Evolutionary conservation across 1,140 invertebrate genomes (phyloP).

Genomic region (Ostrea denselamellosa): DNA sequence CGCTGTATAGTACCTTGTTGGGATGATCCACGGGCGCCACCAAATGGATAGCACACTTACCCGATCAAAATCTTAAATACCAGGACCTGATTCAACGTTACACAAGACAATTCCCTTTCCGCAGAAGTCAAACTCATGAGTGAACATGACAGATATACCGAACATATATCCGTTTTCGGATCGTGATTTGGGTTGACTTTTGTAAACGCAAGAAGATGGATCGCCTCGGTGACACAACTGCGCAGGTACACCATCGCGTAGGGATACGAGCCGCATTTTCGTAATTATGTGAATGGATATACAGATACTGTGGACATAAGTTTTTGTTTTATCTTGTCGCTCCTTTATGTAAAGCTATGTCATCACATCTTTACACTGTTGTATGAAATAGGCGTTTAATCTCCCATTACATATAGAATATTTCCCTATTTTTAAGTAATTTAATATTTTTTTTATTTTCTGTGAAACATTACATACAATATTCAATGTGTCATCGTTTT

Average conservation of each 20-base stretch:
- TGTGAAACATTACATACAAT: too few relatives aligned
- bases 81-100: conserved; percentile 1
- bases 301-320: neutral
- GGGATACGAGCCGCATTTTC: neutral
- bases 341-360: too few relatives aligned
- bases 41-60: neutral
- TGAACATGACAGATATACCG: neutral
- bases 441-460: too few relatives aligned
- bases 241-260: neutral
- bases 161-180: neutral
- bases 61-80: conserved; percentile 11
- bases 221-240: neutral
- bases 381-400: too few relatives aligned
- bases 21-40: conserved; percentile 7
- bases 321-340: too few relatives aligned
- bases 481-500: too few relatives aligned
- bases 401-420: too few relatives aligned
- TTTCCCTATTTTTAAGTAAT: too few relatives aligned
- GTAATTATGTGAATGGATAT: neutral
- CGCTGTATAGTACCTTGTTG: neutral
- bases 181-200: conserved; percentile 14
- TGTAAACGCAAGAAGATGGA: conserved; percentile 28
- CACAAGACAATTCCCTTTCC: neutral
- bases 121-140: neutral
- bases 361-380: too few relatives aligned